A percentile compares a stretch with the other conserved stretches of the same genome.
Conservation (phyloP, 2,797 vertebrate genomes). For the Alcedo quadribrachys region DNA sequence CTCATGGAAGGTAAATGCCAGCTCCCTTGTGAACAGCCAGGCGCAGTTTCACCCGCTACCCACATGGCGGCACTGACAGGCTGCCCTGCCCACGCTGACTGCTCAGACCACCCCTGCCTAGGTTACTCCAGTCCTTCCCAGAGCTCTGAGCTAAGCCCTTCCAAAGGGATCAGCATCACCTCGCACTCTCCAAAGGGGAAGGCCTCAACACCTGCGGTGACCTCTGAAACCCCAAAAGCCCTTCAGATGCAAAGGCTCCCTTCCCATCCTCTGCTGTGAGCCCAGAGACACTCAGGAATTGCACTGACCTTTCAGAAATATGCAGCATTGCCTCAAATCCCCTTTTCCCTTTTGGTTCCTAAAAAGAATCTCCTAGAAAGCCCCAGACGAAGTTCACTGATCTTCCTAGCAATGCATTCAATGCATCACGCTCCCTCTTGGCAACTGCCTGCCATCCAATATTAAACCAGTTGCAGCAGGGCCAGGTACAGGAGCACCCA, state of each 20-base stretch:
- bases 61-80: constrained; percentile 46
- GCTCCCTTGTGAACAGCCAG: background rate
- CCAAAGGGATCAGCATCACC: fast-evolving
- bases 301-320: background rate
- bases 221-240: background rate
- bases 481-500: background rate
- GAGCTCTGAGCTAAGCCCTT: fast-evolving
- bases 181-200: background rate
- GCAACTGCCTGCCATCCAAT: background rate
- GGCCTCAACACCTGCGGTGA: background rate
- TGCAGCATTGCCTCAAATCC: background rate
- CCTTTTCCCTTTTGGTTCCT: background rate
- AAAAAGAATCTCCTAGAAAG: background rate
- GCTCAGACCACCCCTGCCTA: background rate
- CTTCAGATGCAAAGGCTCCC: background rate
- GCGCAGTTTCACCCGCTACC: constrained; percentile 25
- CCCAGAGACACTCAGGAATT: background rate
- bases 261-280: background rate
- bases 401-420: background rate
- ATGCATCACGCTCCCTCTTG: fast-evolving
- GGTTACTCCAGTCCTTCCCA: background rate
- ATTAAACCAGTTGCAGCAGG: fast-evolving
- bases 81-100: background rate
- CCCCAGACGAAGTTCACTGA: background rate
- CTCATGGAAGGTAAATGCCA: background rate